These are phyloP conservation scores for Ericerus pela DNA, from an alignment of 1,140 invertebrate genomes.

Conservation along the genomic window DNA sequence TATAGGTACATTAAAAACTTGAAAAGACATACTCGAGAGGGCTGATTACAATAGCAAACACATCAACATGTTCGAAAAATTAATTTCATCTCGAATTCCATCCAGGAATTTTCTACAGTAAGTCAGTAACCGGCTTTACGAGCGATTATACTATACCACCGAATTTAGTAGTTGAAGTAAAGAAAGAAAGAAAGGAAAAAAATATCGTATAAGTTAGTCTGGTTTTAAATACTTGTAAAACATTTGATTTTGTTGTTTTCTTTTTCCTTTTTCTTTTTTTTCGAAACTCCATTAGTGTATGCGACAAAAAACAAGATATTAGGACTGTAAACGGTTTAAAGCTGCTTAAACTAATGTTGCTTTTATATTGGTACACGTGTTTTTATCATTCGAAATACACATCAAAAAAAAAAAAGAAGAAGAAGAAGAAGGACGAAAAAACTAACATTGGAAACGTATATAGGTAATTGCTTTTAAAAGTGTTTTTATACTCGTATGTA, in stretches of 20 bases:
- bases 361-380: slow-evolving; percentile 11
- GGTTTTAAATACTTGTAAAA: slow-evolving; percentile 7
- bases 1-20: too few species aligned
- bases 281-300: slow-evolving; percentile 6
- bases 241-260: slow-evolving; percentile 11
- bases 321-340: slow-evolving; percentile 10
- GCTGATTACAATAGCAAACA: too few species aligned
- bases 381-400: too few species aligned
- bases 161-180: background rate
- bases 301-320: background rate
- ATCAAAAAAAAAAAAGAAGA: slow-evolving; percentile 8
- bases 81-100: too few species aligned
- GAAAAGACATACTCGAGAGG: too few species aligned
- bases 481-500: slow-evolving; percentile 8
- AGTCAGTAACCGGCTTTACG: slow-evolving; percentile 6
- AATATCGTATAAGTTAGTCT: slow-evolving; percentile 5
- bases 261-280: too few species aligned
- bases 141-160: background rate
- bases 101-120: too few species aligned
- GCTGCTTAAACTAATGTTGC: slow-evolving; percentile 11
- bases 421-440: background rate
- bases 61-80: too few species aligned
- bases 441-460: too few species aligned
- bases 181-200: background rate
- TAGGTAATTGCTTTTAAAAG: slow-evolving; percentile 7